Conservation (phyloP, 1,140 invertebrate genomes). For the Dreissena polymorpha region DNA sequence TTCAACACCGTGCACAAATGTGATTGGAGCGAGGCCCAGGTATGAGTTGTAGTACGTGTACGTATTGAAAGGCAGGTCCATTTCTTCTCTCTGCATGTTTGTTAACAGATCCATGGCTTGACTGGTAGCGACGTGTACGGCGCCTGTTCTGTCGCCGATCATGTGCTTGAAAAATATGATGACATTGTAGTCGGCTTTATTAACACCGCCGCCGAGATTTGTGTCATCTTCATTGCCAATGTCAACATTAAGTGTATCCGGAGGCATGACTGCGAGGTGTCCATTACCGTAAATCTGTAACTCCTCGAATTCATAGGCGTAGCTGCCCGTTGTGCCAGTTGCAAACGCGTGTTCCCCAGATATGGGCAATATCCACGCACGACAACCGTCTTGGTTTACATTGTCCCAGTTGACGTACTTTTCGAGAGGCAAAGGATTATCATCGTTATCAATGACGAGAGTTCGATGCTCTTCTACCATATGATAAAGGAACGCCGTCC, state of each 20-base stretch:
- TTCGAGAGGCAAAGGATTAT: conserved; percentile 54
- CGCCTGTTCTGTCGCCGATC: conserved; percentile 70
- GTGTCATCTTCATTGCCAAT: background rate
- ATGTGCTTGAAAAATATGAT: conserved; percentile 72
- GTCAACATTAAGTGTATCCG: conserved; percentile 26
- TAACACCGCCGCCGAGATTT: conserved; percentile 16
- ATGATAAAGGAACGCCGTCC: conserved; percentile 69
- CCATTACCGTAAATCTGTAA: conserved; percentile 72
- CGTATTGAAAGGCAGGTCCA: conserved; percentile 68
- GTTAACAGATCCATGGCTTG: conserved; percentile 65
- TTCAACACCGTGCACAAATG: conserved; percentile 71
- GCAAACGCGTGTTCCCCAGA: conserved; percentile 69
- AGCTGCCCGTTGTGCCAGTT: conserved; percentile 4
- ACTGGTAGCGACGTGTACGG: conserved; percentile 63
- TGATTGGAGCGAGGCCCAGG: conserved; percentile 67
- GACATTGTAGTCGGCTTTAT: conserved; percentile 59
- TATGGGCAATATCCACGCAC: conserved; percentile 70
- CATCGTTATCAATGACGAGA: conserved; percentile 71
- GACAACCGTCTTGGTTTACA: conserved; percentile 58
- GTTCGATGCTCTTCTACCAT: conserved; percentile 64
- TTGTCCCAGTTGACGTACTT: conserved; percentile 68
- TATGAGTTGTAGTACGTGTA: conserved; percentile 64
- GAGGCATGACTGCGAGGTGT: conserved; percentile 64
- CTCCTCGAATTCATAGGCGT: conserved; percentile 68
- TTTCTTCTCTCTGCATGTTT: conserved; percentile 57